These are phyloP conservation scores for Cyclura pinguis DNA, from an alignment of 2,797 vertebrate genomes.

Conservation along the genomic window DNA sequence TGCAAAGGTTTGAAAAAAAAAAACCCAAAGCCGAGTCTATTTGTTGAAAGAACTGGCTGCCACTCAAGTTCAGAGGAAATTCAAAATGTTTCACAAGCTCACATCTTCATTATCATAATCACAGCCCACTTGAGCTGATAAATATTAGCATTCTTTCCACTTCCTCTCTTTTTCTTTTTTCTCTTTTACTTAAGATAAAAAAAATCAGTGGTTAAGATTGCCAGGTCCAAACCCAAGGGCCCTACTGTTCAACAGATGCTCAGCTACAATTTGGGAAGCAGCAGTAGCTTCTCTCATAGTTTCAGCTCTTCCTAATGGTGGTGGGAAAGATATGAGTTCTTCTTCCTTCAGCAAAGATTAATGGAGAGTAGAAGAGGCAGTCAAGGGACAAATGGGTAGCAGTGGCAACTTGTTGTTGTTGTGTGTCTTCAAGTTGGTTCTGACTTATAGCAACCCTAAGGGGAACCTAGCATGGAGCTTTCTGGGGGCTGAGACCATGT, in stretches of 20 bases:
- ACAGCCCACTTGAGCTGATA: not conserved
- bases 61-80: slow-evolving; percentile 6
- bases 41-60: slow-evolving; percentile 9
- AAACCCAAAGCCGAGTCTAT: not conserved
- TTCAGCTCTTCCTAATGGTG: not conserved
- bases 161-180: not conserved
- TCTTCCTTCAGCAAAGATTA: not conserved
- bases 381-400: not conserved
- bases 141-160: not conserved
- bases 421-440: no score
- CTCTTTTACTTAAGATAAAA: not conserved
- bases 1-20: not conserved
- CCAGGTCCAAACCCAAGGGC: not conserved
- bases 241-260: not conserved
- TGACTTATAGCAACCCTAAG: no score
- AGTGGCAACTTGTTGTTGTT: not conserved
- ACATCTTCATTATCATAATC: not conserved
- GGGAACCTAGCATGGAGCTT: no score
- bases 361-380: no score
- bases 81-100: not conserved
- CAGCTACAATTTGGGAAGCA: not conserved
- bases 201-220: not conserved
- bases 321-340: not conserved
- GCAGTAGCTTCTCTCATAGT: not conserved
- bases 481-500: no score